Conservation (phyloP, 2,888 invertebrate species). For the Tachina grossa region DNA sequence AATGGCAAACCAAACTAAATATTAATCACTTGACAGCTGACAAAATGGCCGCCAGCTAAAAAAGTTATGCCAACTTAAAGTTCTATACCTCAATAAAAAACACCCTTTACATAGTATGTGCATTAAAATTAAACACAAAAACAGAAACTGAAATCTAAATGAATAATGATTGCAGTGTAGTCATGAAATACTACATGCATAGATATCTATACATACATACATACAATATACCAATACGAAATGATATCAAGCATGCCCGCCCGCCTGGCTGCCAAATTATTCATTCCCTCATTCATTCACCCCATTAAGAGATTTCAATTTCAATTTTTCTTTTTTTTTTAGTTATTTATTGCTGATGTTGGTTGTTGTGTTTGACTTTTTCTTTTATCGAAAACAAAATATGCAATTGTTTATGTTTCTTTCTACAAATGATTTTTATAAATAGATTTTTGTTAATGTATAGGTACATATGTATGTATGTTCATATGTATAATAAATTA, state of each 20-base stretch:
- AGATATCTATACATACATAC: neutral
- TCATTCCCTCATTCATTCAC: constrained; percentile 55
- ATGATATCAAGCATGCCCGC: constrained; percentile 35
- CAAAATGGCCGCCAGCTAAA: too few relatives aligned
- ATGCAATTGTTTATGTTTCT: constrained; percentile 67
- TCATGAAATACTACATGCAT: neutral
- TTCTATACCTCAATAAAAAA: too few relatives aligned
- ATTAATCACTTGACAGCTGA: too few relatives aligned
- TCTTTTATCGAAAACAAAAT: constrained; percentile 58
- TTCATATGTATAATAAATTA: constrained; percentile 4
- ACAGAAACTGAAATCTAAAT: constrained; percentile 8
- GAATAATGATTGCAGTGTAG: constrained; percentile 19
- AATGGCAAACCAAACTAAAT: too few relatives aligned
- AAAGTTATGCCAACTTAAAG: too few relatives aligned
- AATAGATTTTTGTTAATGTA: constrained; percentile 64
- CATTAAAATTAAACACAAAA: neutral
- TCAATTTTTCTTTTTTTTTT: constrained; percentile 47
- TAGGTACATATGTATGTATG: constrained; percentile 31
- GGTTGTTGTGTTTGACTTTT: constrained; percentile 30
- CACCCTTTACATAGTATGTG: too few relatives aligned
- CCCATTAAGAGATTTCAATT: constrained; percentile 45
- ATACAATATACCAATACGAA: neutral
- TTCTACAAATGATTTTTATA: constrained; percentile 62
- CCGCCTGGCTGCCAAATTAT: constrained; percentile 34
- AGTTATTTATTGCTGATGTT: constrained; percentile 53